These are phyloP conservation scores for Anguilla japonica DNA, from an alignment of 2,113 vertebrate genomes.

Conservation along the genomic window DNA sequence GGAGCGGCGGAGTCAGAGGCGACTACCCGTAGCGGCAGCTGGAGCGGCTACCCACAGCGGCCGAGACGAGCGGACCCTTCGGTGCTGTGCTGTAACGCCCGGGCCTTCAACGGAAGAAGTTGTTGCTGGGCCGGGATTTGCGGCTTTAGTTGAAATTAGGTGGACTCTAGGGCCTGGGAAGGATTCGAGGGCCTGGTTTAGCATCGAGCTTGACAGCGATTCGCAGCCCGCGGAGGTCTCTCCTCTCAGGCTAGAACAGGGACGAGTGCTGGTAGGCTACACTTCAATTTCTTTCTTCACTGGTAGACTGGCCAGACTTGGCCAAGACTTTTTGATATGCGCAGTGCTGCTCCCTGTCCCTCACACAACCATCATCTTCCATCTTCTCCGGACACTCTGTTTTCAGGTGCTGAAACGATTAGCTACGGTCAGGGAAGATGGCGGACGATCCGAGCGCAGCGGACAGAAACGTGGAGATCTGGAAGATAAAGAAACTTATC, in stretches of 20 bases:
- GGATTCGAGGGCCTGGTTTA: slow-evolving; percentile 12
- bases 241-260: slow-evolving; percentile 2
- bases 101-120: background rate
- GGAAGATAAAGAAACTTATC: slow-evolving; percentile 99
- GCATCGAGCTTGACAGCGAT: slow-evolving; percentile 19
- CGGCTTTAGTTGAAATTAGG: background rate
- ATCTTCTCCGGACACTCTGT: slow-evolving; percentile 19
- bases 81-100: background rate
- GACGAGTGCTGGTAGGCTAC: slow-evolving; percentile 1
- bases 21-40: background rate
- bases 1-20: slow-evolving; percentile 30
- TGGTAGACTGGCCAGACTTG: background rate
- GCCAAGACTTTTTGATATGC: background rate
- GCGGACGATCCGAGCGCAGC: slow-evolving; percentile 96
- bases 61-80: background rate
- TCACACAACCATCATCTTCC: background rate
- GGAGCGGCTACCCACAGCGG: background rate
- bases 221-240: slow-evolving; percentile 10
- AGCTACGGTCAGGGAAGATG: slow-evolving; percentile 77
- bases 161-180: slow-evolving; percentile 37
- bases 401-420: slow-evolving; percentile 71
- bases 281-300: background rate
- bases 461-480: slow-evolving; percentile 97
- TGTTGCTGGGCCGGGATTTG: background rate
- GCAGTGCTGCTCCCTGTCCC: background rate